These are phyloP conservation scores for Aleiodes testaceus DNA, from an alignment of 2,888 invertebrate genomes.

Conservation along the genomic window DNA sequence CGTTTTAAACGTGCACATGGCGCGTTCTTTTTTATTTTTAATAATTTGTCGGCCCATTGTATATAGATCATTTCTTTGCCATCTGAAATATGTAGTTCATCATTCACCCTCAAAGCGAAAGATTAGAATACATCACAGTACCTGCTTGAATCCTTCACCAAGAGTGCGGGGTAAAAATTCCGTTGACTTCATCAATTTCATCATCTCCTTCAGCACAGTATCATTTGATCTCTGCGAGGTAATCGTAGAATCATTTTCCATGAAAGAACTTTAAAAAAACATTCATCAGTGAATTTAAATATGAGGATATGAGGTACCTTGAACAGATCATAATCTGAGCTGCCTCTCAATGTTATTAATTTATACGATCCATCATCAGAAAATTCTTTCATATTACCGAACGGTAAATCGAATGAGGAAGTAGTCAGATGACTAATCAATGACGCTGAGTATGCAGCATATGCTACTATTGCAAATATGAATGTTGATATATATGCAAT, in stretches of 20 bases:
- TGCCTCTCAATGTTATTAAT: constrained; percentile 56
- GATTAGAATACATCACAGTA: constrained; percentile 36
- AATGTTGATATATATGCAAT: constrained; percentile 57
- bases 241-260: not conserved
- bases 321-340: constrained; percentile 58
- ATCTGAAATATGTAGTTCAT: too few relatives aligned
- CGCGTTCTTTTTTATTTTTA: too few relatives aligned
- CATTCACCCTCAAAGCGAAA: not conserved
- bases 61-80: too few relatives aligned
- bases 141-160: constrained; percentile 56
- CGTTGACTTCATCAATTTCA: constrained; percentile 48
- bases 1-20: too few relatives aligned
- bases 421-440: constrained; percentile 52
- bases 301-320: constrained; percentile 46
- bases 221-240: constrained; percentile 45
- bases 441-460: constrained; percentile 51
- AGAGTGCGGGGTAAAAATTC: constrained; percentile 53
- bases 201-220: constrained; percentile 48
- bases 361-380: constrained; percentile 58
- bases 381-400: constrained; percentile 60
- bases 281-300: not conserved
- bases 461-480: constrained; percentile 45
- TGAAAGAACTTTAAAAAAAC: not conserved
- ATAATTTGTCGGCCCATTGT: too few relatives aligned
- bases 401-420: constrained; percentile 54